Percentiles rank a stretch among this genome's conserved stretches.
These are phyloP conservation scores for Thymelicus sylvestris DNA, from an alignment of 2,888 invertebrate genomes.

Conservation along the genomic window DNA sequence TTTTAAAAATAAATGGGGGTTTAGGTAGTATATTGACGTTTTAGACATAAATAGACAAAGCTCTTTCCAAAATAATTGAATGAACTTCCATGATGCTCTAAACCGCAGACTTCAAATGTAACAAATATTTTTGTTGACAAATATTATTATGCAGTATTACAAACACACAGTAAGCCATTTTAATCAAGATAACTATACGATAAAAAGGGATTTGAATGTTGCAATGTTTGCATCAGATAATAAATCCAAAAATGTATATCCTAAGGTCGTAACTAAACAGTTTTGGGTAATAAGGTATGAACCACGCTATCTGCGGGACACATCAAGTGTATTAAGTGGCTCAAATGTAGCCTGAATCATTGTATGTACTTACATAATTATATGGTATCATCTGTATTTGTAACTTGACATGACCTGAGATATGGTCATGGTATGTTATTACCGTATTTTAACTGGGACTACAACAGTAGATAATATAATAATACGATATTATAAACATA, in stretches of 20 bases:
- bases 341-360: neutral
- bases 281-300: conserved; percentile 19
- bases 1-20: no score
- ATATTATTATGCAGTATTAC: neutral
- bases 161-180: neutral
- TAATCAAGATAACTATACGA: conserved; percentile 23
- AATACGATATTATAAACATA: no score
- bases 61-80: neutral
- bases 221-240: conserved; percentile 28
- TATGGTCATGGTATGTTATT: neutral
- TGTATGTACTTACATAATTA: neutral
- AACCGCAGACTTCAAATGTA: no score
- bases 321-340: conserved; percentile 1
- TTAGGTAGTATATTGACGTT: neutral
- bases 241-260: conserved; percentile 22
- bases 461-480: no score
- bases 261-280: conserved; percentile 17
- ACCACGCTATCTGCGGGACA: neutral
- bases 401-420: neutral
- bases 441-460: no score
- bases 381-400: neutral
- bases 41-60: neutral
- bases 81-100: neutral
- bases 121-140: neutral
- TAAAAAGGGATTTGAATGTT: conserved; percentile 36